Base-by-base conservation (phyloP, 1,140 invertebrate genomes). In the Pogonus chalceus region DNA sequence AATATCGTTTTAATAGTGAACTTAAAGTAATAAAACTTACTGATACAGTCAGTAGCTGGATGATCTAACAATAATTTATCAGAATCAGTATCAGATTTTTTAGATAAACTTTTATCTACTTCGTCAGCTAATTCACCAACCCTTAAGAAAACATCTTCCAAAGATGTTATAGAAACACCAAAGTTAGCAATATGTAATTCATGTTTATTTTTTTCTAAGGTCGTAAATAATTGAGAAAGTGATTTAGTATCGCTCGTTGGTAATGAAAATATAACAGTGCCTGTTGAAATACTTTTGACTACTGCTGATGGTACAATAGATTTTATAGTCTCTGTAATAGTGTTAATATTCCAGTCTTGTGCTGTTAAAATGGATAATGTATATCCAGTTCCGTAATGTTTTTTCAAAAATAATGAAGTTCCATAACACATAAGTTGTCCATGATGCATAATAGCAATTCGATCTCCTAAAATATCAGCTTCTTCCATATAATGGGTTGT, bases 401-500 rank as follows among this genome's bases (percentile, higher is more conserved):
- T 75, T 65, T 77, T 79, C 3, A 79, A 64, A 59, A 72, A 75
- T 62, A 77, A 75, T 0, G 77, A 70, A 2, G 76, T 74, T 2
- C 76, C 77, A 23, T 75, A 71, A 62, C 88, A 92, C 60, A 84
- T 80, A 1, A 96, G 69, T 52, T 77, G 72, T 1, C 92, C 93
- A 47, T 84, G 78, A 46, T 90, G 81, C 79, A 97, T 86, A 51
- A 97, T 95, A 2, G 90, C 90, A 57, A 97, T 91, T 57, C 90
- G 78, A 69, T 97, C 92, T 1, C 92, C 93, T 0, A 98, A 75
- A 18, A 89, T 79, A 72, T 98, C 95, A 7, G 95, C 95, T 75
- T 98, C 96, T 72, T 98, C 95, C 92, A 98, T 96, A 69, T 92
- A 96, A 71, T 98, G 95, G 1, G 95, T 98, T 1, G 92, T 95